Percentiles rank a stretch among this genome's conserved stretches.
These are phyloP conservation scores for Phodopus roborovskii DNA, from an alignment of 2,113 vertebrate genomes.

Conservation along the genomic window DNA sequence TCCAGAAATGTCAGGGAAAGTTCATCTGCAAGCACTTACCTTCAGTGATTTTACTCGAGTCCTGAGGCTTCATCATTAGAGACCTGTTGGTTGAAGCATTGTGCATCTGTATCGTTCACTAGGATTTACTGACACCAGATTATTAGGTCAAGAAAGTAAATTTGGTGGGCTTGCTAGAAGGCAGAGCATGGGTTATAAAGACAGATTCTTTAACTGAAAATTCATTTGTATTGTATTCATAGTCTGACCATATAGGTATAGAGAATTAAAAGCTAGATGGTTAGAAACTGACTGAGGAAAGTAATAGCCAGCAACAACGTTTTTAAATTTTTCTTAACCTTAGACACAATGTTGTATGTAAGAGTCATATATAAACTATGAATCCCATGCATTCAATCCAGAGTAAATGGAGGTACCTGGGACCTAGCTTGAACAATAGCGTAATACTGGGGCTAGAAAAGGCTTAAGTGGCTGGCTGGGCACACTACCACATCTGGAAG, in stretches of 20 bases:
- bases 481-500: neutral
- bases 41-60: neutral
- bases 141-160: conserved; percentile 23
- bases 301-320: neutral
- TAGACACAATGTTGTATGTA: neutral
- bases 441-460: neutral
- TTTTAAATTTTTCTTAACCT: conserved; percentile 5
- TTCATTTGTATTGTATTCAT: neutral
- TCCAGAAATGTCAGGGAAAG: conserved; percentile 62
- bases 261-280: neutral
- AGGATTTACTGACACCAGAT: neutral
- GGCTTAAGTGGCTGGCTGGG: neutral
- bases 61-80: conserved; percentile 19
- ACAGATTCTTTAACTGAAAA: conserved; percentile 19
- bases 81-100: neutral
- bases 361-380: neutral
- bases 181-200: neutral
- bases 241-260: neutral
- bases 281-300: neutral
- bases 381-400: neutral
- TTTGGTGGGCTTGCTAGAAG: neutral
- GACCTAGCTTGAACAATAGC: neutral
- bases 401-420: neutral
- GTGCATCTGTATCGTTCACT: neutral
- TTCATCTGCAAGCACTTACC: conserved; percentile 38